A percentile compares a stretch with the other conserved stretches of the same genome.
These are phyloP conservation scores for Ptychadena robeensis DNA, from an alignment of 2,797 vertebrate genomes.

Conservation along the genomic window DNA sequence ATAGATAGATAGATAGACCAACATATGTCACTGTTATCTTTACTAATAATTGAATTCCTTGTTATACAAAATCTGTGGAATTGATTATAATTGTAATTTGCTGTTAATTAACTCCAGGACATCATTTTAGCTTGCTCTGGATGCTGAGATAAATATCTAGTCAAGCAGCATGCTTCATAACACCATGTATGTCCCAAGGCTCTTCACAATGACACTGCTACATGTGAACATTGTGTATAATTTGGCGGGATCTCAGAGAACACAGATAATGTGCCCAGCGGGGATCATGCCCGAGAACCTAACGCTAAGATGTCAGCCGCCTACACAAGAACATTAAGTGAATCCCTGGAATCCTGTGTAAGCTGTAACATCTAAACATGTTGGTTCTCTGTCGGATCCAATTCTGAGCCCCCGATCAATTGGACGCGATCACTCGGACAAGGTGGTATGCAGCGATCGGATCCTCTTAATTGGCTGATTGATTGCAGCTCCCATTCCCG, in stretches of 20 bases:
- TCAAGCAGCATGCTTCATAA: neutral
- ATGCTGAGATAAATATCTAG: neutral
- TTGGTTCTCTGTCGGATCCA: too few species aligned
- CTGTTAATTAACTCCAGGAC: neutral
- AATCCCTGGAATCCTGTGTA: too few species aligned
- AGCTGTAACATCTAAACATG: too few species aligned
- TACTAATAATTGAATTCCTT: neutral
- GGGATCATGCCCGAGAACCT: too few species aligned
- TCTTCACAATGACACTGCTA: neutral
- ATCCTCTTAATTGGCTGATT: too few species aligned
- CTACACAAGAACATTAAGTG: too few species aligned
- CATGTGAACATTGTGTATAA: neutral
- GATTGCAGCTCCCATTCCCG: too few species aligned
- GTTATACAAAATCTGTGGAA: neutral
- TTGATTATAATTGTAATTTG: neutral
- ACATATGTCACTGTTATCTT: slow-evolving; percentile 31
- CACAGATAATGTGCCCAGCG: too few species aligned
- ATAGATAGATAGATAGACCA: slow-evolving; percentile 13
- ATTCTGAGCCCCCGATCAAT: too few species aligned
- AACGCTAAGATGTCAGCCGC: too few species aligned
- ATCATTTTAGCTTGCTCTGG: neutral
- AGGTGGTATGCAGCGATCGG: too few species aligned
- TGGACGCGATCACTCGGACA: too few species aligned
- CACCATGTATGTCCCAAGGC: neutral
- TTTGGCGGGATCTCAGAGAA: neutral